A percentile compares a stretch with the other conserved stretches of the same genome.
phyloP scores from a whole-genome alignment of 1,140 invertebrate genomes.

The silkworm (Bombyx mori) region DNA sequence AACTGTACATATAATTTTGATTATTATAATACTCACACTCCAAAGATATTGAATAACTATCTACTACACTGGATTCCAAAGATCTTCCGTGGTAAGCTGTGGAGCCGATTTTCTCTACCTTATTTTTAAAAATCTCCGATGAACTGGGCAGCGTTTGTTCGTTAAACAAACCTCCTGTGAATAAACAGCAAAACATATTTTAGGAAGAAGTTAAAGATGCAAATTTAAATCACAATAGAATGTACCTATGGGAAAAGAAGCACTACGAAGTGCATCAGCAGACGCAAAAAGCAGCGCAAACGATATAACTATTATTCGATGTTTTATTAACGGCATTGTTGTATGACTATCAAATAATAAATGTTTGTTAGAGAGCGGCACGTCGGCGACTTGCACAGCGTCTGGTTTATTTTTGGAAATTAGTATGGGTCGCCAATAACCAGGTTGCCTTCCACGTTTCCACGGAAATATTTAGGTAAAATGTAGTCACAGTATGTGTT shows the following conservation, averaged over 20 bases:
- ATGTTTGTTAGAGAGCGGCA: conserved; percentile 29
- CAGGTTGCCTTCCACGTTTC: too few species aligned
- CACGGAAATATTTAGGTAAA: too few species aligned
- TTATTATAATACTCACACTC: conserved; percentile 36
- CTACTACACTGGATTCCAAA: conserved; percentile 31
- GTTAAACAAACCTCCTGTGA: conserved; percentile 54
- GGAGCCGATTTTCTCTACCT: conserved; percentile 24
- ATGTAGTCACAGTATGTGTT: too few species aligned
- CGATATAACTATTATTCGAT: neutral
- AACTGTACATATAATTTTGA: neutral
- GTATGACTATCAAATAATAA: conserved; percentile 12
- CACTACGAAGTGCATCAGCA: conserved; percentile 8
- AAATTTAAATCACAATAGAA: conserved; percentile 5
- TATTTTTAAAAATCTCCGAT: conserved; percentile 34
- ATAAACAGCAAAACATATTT: conserved; percentile 1
- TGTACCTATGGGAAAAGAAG: conserved; percentile 34
- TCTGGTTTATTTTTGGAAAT: conserved; percentile 65
- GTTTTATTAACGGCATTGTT: conserved; percentile 5
- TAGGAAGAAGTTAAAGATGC: neutral
- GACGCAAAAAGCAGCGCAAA: neutral
- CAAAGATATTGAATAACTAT: conserved; percentile 48
- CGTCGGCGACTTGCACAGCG: conserved; percentile 32
- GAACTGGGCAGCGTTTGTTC: conserved; percentile 31
- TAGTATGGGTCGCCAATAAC: conserved; percentile 19
- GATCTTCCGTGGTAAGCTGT: conserved; percentile 34